These are phyloP conservation scores for Triplophysa rosa DNA, from an alignment of 2,113 vertebrate genomes.

Conservation along the genomic window DNA sequence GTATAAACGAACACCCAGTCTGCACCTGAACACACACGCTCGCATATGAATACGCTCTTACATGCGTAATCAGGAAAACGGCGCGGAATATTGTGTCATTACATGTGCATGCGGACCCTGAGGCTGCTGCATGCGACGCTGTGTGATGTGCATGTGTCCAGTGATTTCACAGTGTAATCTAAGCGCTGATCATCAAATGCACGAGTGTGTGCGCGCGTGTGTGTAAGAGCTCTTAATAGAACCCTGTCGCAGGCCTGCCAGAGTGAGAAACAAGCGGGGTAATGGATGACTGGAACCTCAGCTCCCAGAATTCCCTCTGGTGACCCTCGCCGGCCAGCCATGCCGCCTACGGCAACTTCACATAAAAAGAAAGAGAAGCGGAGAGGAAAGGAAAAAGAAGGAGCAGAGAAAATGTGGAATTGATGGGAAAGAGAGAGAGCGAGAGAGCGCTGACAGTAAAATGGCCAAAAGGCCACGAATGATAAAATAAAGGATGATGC, in stretches of 20 bases:
- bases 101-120: slow-evolving; percentile 35
- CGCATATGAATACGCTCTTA: slow-evolving; percentile 17
- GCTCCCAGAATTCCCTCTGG: slow-evolving; percentile 49
- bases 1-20: slow-evolving; percentile 28
- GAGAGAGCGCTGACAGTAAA: slow-evolving; percentile 3
- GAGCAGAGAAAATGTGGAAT: slow-evolving; percentile 21
- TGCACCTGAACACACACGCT: slow-evolving; percentile 35
- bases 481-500: slow-evolving; percentile 1
- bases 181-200: slow-evolving; percentile 49
- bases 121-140: slow-evolving; percentile 37
- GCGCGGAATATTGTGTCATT: slow-evolving; percentile 44
- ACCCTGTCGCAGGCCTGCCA: slow-evolving; percentile 29
- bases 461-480: slow-evolving; percentile 16
- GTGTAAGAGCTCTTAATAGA: slow-evolving; percentile 38
- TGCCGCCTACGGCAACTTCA: slow-evolving; percentile 36
- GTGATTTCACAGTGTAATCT: slow-evolving; percentile 47
- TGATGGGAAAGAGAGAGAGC: slow-evolving; percentile 27
- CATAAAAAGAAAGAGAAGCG: slow-evolving; percentile 13
- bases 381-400: slow-evolving; percentile 5
- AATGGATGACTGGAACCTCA: slow-evolving; percentile 45
- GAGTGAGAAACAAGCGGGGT: slow-evolving; percentile 44
- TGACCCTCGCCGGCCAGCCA: slow-evolving; percentile 37
- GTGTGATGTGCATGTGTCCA: slow-evolving; percentile 44
- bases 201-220: slow-evolving; percentile 19
- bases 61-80: slow-evolving; percentile 29